These are phyloP conservation scores for Adrianichthys oophorus DNA, from an alignment of 2,797 vertebrate species.

Conservation along the genomic window DNA sequence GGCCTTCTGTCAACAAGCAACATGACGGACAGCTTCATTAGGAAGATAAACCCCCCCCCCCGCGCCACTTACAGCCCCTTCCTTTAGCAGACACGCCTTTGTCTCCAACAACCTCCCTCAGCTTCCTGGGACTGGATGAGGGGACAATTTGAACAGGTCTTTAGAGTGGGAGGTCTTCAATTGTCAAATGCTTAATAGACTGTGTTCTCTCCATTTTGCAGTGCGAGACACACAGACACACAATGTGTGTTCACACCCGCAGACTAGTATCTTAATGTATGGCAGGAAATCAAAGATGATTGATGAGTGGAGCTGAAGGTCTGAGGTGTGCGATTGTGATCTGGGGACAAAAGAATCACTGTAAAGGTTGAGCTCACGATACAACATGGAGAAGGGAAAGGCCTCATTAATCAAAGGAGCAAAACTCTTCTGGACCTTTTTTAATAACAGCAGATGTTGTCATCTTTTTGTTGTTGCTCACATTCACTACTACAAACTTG, in stretches of 20 bases:
- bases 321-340: conserved; percentile 67
- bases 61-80: conserved; percentile 6
- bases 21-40: conserved; percentile 78
- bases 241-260: conserved; percentile 10
- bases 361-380: conserved; percentile 59
- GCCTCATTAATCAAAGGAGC: conserved; percentile 59
- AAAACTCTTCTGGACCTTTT: conserved; percentile 27
- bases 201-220: conserved; percentile 64
- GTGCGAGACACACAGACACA: conserved; percentile 11
- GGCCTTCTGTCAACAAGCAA: conserved; percentile 71
- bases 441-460: conserved; percentile 24
- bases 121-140: conserved; percentile 59
- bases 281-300: conserved; percentile 80
- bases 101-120: conserved; percentile 19
- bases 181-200: conserved; percentile 79
- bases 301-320: conserved; percentile 68
- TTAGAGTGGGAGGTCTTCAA: conserved; percentile 77
- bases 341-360: conserved; percentile 58
- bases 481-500: conserved; percentile 9
- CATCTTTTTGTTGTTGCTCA: conserved; percentile 3
- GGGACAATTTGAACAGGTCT: conserved; percentile 64
- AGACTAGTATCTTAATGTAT: conserved; percentile 50
- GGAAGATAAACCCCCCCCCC: conserved; percentile 67
- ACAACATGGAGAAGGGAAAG: conserved; percentile 27
- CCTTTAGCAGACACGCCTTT: conserved; percentile 59